These are phyloP conservation scores for Galaxea fascicularis DNA, from an alignment of 92 coral and sea anemone genomes.

Conservation along the genomic window DNA sequence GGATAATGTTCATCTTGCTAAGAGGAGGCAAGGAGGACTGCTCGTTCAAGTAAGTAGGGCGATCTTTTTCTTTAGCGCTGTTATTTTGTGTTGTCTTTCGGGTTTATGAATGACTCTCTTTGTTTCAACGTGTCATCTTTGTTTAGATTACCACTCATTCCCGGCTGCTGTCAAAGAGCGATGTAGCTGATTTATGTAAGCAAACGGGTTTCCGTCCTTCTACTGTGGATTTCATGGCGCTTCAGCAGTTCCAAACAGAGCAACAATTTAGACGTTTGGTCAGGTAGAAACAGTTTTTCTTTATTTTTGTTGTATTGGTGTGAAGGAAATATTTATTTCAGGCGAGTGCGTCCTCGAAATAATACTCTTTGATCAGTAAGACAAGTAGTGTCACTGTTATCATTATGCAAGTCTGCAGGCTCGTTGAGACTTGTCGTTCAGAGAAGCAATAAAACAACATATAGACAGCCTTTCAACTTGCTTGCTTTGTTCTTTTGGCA, in stretches of 20 bases:
- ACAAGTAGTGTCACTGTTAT: no score
- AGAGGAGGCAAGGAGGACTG: constrained; percentile 56
- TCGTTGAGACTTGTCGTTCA: no score
- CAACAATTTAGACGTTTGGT: constrained; percentile 69
- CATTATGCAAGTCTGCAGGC: no score
- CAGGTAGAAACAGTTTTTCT: constrained; percentile 29
- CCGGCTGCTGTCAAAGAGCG: constrained; percentile 70
- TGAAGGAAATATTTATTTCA: no score
- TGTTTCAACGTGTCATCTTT: background rate
- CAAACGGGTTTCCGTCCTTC: constrained; percentile 59
- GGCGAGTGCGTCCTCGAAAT: no score
- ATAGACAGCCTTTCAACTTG: no score
- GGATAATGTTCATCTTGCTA: constrained; percentile 13
- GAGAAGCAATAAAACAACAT: no score
- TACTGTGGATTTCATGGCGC: constrained; percentile 57
- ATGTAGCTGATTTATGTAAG: constrained; percentile 50
- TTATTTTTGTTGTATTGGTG: background rate
- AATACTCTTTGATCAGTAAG: no score
- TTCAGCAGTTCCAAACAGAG: constrained; percentile 76
- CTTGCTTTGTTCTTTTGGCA: background rate
- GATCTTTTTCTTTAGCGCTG: no score
- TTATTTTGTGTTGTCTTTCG: background rate
- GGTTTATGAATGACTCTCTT: background rate
- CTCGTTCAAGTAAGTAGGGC: constrained; percentile 54
- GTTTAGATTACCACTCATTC: constrained; percentile 88